Evolutionary conservation across 1,140 invertebrate genomes (phyloP).

Genomic region (Macrocentrus cingulum): DNA sequence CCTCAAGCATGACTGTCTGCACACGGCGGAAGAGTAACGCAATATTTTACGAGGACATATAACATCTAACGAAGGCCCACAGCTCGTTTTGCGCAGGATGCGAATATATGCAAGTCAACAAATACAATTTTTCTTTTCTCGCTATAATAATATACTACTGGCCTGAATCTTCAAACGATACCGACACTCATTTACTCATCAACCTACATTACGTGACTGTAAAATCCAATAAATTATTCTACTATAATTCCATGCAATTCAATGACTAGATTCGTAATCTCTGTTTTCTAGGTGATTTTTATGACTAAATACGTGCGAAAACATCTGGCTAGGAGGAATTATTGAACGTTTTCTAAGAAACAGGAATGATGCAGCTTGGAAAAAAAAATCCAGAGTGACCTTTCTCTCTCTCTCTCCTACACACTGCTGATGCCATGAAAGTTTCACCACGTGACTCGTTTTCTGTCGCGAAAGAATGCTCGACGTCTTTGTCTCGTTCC

Average conservation of each 20-base stretch:
- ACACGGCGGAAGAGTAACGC: background rate
- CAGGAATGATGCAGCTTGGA: background rate
- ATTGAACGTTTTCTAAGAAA: background rate
- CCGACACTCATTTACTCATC: background rate
- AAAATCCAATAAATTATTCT: too few species aligned
- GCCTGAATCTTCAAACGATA: too few species aligned
- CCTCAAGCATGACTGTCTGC: too few species aligned
- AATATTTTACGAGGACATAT: slow-evolving; percentile 9
- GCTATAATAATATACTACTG: background rate
- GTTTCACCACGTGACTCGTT: slow-evolving; percentile 16
- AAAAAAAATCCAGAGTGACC: background rate
- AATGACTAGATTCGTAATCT: too few species aligned
- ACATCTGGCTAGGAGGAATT: slow-evolving; percentile 4
- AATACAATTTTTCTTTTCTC: slow-evolving; percentile 5
- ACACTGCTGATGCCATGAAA: too few species aligned
- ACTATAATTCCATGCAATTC: too few species aligned
- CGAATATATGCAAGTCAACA: slow-evolving; percentile 9
- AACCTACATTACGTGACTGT: too few species aligned
- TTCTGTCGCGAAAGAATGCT: slow-evolving; percentile 9
- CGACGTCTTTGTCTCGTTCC: background rate
- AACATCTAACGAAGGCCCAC: slow-evolving; percentile 29
- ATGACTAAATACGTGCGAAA: background rate
- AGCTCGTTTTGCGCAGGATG: slow-evolving; percentile 19
- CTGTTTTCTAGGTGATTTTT: too few species aligned
- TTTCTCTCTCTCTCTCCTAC: background rate